phyloP scores from a whole-genome alignment of 2,797 vertebrate species.

The Lepus oiostolus region DNA sequence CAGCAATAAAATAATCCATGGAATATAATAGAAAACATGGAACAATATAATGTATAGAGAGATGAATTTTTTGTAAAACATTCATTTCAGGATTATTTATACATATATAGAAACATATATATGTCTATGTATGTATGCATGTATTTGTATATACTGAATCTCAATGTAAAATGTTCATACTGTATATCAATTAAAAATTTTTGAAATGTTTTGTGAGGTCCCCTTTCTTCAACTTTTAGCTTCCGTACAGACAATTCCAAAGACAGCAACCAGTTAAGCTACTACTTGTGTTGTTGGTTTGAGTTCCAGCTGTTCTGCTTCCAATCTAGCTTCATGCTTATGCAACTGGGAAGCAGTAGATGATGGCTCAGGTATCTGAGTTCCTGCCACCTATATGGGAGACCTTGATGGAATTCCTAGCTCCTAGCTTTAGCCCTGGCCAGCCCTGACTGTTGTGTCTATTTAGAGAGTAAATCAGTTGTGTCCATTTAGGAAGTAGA shows the following conservation, averaged over 20 bases:
- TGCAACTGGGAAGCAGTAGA: too few species aligned
- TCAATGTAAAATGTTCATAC: slow-evolving; percentile 21
- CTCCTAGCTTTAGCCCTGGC: too few species aligned
- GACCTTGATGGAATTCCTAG: too few species aligned
- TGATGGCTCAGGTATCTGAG: too few species aligned
- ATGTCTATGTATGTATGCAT: neutral
- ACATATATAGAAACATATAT: neutral
- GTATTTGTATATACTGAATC: neutral
- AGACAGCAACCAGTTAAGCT: too few species aligned
- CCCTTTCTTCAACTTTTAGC: neutral
- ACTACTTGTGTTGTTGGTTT: too few species aligned
- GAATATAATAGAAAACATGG: slow-evolving; percentile 23
- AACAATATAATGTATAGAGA: neutral
- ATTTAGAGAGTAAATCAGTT: too few species aligned
- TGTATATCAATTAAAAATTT: neutral
- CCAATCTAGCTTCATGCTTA: too few species aligned
- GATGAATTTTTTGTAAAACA: neutral
- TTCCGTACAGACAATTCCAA: neutral
- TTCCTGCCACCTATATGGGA: too few species aligned
- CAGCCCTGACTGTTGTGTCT: too few species aligned
- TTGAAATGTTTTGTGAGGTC: neutral
- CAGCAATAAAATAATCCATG: slow-evolving; percentile 1
- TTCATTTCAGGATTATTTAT: neutral
- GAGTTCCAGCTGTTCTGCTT: too few species aligned
- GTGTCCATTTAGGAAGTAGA: too few species aligned